phyloP scores from a whole-genome alignment of 2,797 vertebrate species.

The Ciconia nigra region DNA sequence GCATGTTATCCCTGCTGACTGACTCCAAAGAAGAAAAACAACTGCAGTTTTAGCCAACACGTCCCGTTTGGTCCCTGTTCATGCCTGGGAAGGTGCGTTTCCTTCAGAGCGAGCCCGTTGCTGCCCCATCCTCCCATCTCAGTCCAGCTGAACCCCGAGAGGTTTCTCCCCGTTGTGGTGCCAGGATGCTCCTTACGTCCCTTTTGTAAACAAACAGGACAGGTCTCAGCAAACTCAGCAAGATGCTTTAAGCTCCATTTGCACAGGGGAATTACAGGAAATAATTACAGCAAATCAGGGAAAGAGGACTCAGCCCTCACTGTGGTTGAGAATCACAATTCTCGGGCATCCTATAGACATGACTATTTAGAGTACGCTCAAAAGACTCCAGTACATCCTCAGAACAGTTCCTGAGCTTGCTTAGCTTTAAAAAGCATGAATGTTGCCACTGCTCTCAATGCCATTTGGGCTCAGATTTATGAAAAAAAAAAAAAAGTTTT shows the following conservation, averaged over 20 bases:
- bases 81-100: not conserved
- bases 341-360: not conserved
- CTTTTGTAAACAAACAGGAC: not conserved
- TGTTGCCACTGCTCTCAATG: not conserved
- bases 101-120: accelerated
- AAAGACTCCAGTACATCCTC: not conserved
- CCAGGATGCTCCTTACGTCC: not conserved
- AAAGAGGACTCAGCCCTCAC: not conserved
- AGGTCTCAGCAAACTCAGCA: not conserved
- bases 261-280: not conserved
- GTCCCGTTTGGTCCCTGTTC: not conserved
- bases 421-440: not conserved
- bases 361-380: not conserved
- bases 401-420: not conserved
- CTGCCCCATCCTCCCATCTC: not conserved
- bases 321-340: not conserved
- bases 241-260: not conserved
- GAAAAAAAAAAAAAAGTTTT: not conserved
- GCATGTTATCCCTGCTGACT: not conserved
- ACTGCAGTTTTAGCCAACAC: not conserved
- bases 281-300: not conserved
- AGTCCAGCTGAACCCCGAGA: not conserved
- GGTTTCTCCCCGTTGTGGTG: not conserved
- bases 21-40: not conserved
- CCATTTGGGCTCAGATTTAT: not conserved